A percentile compares a stretch with the other conserved stretches of the same genome.
Evolutionary conservation across 2,888 invertebrate species (phyloP).

Genomic region (Drosophila greeni): DNA sequence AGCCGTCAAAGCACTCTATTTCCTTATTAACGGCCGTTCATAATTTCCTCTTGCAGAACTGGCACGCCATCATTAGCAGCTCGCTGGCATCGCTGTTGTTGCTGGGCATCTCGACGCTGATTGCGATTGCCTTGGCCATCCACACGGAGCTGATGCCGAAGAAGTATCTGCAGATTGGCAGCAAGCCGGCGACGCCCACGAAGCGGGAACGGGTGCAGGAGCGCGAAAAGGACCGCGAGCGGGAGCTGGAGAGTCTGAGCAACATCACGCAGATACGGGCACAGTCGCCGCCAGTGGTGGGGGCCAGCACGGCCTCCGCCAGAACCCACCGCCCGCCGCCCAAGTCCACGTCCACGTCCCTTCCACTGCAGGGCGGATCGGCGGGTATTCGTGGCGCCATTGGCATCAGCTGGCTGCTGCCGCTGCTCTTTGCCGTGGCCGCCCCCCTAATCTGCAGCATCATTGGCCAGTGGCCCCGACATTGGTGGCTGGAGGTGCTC

Average conservation of each 20-base stretch:
- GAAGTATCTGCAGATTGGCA: conserved; percentile 70
- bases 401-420: conserved; percentile 79
- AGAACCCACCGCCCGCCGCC: conserved; percentile 7
- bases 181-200: conserved; percentile 54
- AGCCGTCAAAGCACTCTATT: conserved; percentile 44
- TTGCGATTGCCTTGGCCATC: conserved; percentile 78
- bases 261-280: conserved; percentile 69
- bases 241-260: conserved; percentile 58
- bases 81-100: conserved; percentile 83
- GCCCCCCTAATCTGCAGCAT: conserved; percentile 79
- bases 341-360: not conserved
- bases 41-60: conserved; percentile 79
- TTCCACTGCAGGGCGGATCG: conserved; percentile 43
- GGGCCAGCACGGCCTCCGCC: conserved; percentile 5
- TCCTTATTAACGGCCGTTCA: conserved; percentile 62
- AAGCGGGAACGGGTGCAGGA: conserved; percentile 34
- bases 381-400: conserved; percentile 78
- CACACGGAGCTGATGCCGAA: conserved; percentile 78
- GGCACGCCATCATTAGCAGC: conserved; percentile 82
- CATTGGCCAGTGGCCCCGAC: conserved; percentile 78
- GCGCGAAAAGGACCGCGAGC: conserved; percentile 11
- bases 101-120: conserved; percentile 83
- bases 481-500: conserved; percentile 83
- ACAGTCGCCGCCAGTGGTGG: conserved; percentile 48
- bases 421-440: conserved; percentile 77